Base-by-base conservation (phyloP, 2,113 vertebrate species). In the Numida meleagris region DNA sequence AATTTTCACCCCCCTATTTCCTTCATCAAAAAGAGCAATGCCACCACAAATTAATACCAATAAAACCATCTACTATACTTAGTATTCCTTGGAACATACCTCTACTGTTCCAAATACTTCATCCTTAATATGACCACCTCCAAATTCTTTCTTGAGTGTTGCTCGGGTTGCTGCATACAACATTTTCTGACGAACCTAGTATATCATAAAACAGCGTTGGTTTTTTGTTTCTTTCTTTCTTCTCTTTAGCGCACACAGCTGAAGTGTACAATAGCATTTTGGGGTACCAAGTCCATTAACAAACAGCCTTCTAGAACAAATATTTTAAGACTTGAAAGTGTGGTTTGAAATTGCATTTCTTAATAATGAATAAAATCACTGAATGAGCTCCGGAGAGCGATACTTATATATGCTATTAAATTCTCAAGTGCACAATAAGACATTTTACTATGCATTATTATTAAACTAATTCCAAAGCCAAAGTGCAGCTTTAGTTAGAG, bases 111-210 rank as follows among this genome's bases (percentile, higher is more conserved):
- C 99, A 93, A 99, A 99, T 19, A 99, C 95, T 98, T 99, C 99
- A 89, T 99, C 99, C 96, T 99, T 99, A 95, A 99, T 99, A 96
- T 99, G 99, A 24, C 98, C 99, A 27, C 99, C 99, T 95, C 99
- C 99, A 96, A 99, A 99, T 94, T 99, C 99, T 91, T 99, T 99
- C 96, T 99, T 99, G 92, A 99, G 94, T 10, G 99, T 99, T 88
- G 99, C 98, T 97, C 99, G 98, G 66, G 99, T 99, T 95, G 99
- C 99, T 91, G 99, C 99, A 93, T 99, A 99, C 62, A 99, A 96
- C 99, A 99, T 99, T 98, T 99, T 99, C 34, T 99, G 98, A 88
- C 99, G 98, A 97, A 99, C 99, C 99, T 99, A 93, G 84, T 16
- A 40, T 38, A 51, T 33, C 68, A 91, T n/a, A 83, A 89, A 80